Conservation (phyloP, 2,888 invertebrate genomes). For the Acronicta leporina region DNA sequence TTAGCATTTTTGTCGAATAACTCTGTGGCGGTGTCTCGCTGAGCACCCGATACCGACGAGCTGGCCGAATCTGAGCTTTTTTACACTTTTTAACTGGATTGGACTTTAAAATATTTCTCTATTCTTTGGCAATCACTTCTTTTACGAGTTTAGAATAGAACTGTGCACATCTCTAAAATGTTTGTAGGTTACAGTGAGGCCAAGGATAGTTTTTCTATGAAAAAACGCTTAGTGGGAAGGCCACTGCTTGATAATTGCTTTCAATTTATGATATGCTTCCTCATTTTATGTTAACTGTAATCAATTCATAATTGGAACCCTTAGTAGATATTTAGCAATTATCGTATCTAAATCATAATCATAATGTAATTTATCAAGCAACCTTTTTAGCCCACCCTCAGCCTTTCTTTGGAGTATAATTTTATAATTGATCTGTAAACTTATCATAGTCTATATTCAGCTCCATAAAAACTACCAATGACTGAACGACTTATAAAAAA, state of each 20-base stretch:
- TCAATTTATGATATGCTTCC: no score
- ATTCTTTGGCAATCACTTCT: conserved; percentile 64
- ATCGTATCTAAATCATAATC: no score
- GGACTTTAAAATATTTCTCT: conserved; percentile 82
- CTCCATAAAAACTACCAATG: conserved; percentile 36
- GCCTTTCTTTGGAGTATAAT: no score
- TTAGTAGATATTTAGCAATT: no score
- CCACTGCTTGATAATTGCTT: no score
- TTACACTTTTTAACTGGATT: conserved; percentile 77
- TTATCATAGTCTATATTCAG: neutral
- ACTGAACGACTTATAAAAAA: conserved; percentile 45
- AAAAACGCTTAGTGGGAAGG: no score
- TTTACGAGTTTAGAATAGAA: conserved; percentile 51
- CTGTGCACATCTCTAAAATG: conserved; percentile 7
- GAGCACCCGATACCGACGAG: conserved; percentile 83
- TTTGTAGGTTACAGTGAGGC: neutral
- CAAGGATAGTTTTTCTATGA: no score
- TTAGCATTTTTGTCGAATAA: conserved; percentile 89
- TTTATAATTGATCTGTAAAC: no score
- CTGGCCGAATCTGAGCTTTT: conserved; percentile 77
- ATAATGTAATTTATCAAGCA: no score
- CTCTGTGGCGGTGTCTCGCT: conserved; percentile 85
- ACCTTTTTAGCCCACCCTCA: no score
- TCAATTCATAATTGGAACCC: no score
- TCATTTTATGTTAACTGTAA: no score